Percentiles rank a stretch among this genome's conserved stretches.
These are phyloP conservation scores for Rhorus exstirpatorius DNA, from an alignment of 2,888 invertebrate genomes.

Conservation along the genomic window DNA sequence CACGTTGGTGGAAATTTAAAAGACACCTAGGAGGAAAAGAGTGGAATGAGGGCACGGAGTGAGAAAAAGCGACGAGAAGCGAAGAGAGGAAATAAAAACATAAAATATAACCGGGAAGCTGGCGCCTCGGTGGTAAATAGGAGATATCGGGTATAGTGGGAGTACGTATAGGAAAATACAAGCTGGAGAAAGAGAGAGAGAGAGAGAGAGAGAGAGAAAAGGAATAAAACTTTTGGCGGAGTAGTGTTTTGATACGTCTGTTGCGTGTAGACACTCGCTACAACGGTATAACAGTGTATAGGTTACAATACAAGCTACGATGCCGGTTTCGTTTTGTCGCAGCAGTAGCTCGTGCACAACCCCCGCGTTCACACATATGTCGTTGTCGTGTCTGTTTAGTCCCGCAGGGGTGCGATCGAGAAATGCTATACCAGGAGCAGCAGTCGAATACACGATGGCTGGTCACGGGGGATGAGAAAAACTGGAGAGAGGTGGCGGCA, in stretches of 20 bases:
- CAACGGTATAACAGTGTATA: neutral
- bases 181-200: constrained; percentile 35
- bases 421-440: constrained; percentile 29
- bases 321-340: constrained; percentile 39
- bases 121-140: constrained; percentile 63
- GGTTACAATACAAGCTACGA: constrained; percentile 30
- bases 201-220: constrained; percentile 46
- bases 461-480: constrained; percentile 38
- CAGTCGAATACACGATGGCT: constrained; percentile 10
- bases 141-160: constrained; percentile 51
- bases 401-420: constrained; percentile 62
- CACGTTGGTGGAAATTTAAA: constrained; percentile 6
- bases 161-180: constrained; percentile 29
- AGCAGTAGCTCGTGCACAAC: neutral
- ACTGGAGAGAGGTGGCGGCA: constrained; percentile 25
- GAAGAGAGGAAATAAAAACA: constrained; percentile 26
- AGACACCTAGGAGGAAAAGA: constrained; percentile 15
- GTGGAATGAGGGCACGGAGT: neutral
- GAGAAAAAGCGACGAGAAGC: neutral
- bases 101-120: constrained; percentile 55
- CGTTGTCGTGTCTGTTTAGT: neutral
- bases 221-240: constrained; percentile 64
- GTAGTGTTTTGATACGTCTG: constrained; percentile 66
- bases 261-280: constrained; percentile 8
- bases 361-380: neutral